Evolutionary conservation across 2,113 vertebrate species (phyloP), one percentile per base, ranked within the genome.

Genomic region (Campylorhamphus procurvoides): DNA sequence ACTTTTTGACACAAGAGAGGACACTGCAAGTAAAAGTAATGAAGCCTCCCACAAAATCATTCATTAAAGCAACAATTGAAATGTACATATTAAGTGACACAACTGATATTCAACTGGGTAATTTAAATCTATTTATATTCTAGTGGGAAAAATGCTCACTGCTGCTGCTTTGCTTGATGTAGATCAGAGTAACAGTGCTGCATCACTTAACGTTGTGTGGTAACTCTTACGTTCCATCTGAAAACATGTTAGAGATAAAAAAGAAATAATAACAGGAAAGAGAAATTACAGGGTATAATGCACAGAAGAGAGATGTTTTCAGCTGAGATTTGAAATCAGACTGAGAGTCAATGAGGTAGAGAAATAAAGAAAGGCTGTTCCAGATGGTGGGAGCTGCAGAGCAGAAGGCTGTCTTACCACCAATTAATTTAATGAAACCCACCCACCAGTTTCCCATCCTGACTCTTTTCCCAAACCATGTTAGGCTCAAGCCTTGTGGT

Each of bases 311-410:
- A 95, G 83, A 93, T 68, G 92, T 93, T 94, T 96, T 90, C 96
- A 96, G 40, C 69, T 92, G 90, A 92, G 94, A 95, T 93, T 94
- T 94, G 88, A 94, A 95, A 81, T 96, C 92, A 95, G 92, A 92
- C 87, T 92, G 94, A 96, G 93, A 96, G 69, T 95, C 96, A 97
- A 92, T 96, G 95, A 97, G 90, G 92, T 93, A 97, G 76, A 92
- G 93, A 95, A 92, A 93, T 84, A 93, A 90, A 96, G 92, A 89
- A 97, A 95, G 92, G 40, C 92, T 95, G 93, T 89, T 96, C 87
- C 95, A 96, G 96, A 94, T 93, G 93, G 93, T 0, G 4, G 71
- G 87, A 95, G 47, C 78, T 91, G 84, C 87, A 88, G 87, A 96
- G 89, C 95, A 96, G 95, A 96, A 96, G 91, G 84, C 94, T 95